Evolutionary conservation across 2,797 vertebrate genomes (phyloP).

Genomic region (Parambassis ranga): DNA sequence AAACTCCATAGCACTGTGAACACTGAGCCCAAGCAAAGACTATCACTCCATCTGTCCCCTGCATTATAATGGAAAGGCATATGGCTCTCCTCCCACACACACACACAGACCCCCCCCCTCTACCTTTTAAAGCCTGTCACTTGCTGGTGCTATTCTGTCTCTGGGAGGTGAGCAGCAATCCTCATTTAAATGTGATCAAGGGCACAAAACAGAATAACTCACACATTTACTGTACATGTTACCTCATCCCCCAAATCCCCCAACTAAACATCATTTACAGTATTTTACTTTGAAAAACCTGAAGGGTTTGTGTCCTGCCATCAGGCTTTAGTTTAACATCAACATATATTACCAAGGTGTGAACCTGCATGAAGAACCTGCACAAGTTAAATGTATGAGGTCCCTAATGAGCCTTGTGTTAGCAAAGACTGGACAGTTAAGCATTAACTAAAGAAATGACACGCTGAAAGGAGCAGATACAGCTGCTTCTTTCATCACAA

Average conservation of each 20-base stretch:
- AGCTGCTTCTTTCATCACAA: constrained; percentile 2
- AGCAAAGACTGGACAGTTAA: not conserved
- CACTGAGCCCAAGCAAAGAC: constrained; percentile 35
- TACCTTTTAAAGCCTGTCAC: constrained; percentile 7
- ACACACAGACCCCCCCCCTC: not conserved
- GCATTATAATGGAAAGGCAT: constrained; percentile 56
- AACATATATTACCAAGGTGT: not conserved
- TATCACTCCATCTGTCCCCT: constrained; percentile 56
- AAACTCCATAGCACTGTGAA: constrained; percentile 33
- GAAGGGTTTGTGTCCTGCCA: not conserved
- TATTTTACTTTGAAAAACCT: constrained; percentile 8
- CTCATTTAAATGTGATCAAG: not conserved
- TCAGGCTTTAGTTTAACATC: constrained; percentile 20
- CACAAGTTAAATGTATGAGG: not conserved
- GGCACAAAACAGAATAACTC: not conserved
- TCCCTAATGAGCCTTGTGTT: constrained; percentile 1
- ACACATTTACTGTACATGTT: no score
- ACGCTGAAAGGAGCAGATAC: not conserved
- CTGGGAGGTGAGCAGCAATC: not conserved
- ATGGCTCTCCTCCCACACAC: constrained; percentile 26
- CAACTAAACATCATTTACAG: no score
- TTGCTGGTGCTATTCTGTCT: constrained; percentile 14
- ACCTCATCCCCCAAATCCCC: no score
- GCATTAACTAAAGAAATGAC: not conserved
- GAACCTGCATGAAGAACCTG: not conserved